phyloP scores from a whole-genome alignment of 30 jellyfish, hydroid and myxozoan species.

The Aurelia aurita region DNA sequence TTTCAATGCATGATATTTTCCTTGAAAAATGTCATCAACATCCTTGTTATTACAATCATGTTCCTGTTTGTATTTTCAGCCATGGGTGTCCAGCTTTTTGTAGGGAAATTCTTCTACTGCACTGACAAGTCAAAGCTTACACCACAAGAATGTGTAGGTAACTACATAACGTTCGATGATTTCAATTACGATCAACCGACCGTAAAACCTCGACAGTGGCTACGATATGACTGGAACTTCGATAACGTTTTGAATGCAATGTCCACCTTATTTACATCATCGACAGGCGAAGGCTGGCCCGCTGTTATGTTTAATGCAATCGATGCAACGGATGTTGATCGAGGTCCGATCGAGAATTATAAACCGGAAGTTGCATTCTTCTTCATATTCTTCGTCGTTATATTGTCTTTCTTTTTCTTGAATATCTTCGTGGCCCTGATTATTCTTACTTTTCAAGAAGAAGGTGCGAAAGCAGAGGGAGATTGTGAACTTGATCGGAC shows the following conservation, averaged over 20 bases:
- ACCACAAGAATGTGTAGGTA: constrained; percentile 79
- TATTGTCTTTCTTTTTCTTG: constrained; percentile 83
- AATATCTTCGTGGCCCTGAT: constrained; percentile 86
- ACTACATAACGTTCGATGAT: constrained; percentile 37
- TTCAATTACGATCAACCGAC: constrained; percentile 61
- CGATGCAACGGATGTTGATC: constrained; percentile 65
- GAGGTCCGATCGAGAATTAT: constrained; percentile 68
- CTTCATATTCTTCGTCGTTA: constrained; percentile 75
- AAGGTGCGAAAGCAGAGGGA: constrained; percentile 80
- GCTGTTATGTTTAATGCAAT: constrained; percentile 82
- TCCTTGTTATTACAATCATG: constrained; percentile 85
- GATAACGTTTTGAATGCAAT: constrained; percentile 69
- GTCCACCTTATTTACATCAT: constrained; percentile 77
- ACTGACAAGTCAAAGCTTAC: constrained; percentile 70
- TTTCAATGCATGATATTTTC: constrained; percentile 97
- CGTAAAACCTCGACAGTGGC: constrained; percentile 65
- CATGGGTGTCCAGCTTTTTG: constrained; percentile 93
- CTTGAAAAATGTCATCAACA: constrained; percentile 91
- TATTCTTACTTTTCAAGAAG: constrained; percentile 83
- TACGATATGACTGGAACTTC: constrained; percentile 63
- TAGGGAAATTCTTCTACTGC: constrained; percentile 78
- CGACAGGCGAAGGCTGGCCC: constrained; percentile 96
- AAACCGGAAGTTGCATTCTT: constrained; percentile 72
- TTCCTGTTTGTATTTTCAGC: constrained; percentile 91
- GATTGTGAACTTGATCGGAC: constrained; percentile 81